Base-by-base conservation (phyloP, 2,113 vertebrate genomes). In the Meleagris gallopavo region DNA sequence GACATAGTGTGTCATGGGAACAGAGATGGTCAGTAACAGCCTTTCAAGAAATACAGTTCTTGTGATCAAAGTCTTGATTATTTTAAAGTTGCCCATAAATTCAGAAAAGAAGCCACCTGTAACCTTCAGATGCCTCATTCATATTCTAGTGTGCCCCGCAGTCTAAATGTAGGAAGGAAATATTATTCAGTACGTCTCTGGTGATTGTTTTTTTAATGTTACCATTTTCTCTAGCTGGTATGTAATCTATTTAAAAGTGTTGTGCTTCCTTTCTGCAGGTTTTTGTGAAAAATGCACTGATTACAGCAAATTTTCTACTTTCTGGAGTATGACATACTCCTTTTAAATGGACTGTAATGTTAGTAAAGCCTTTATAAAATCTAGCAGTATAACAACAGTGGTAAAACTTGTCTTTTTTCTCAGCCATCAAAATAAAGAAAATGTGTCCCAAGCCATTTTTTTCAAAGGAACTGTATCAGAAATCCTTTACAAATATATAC, bases 351-450 rank as follows among this genome's bases (percentile, higher is more conserved):
- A 64, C 46, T 86, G 10, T 60, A 78, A 86, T 41, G 7, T 85
- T 91, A 89, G 84, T 38, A 84, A 89, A 87, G 36, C 60, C 65
- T 83, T 96, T 66, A 60, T 57, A 89, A 79, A 84, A 21, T 10
- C 45, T 57, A 83, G 10, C 54, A 70, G 24, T 60, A 24, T 70
- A 84, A 87, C 32, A 52, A 30, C 38, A 58, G 48, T 62, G 36
- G 69, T 86, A 80, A 66, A 89, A 16, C 54, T 54, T 69, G 41
- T 41, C 74, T 82, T 95, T 85, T 88, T 77, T 15, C 54, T 77
- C n/a, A 55, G 54, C 27, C 58, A 67, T 64, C 36, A 88, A 91
- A 92, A 92, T 55, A 89, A 93, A 75, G 75, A 92, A 91, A 95
- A 86, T 38, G 14, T 45, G 52, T 69, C 40, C 19, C 48, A 46